Conservation (phyloP, 2,888 invertebrate species). For the Hermaeophaga mercurialis region DNA sequence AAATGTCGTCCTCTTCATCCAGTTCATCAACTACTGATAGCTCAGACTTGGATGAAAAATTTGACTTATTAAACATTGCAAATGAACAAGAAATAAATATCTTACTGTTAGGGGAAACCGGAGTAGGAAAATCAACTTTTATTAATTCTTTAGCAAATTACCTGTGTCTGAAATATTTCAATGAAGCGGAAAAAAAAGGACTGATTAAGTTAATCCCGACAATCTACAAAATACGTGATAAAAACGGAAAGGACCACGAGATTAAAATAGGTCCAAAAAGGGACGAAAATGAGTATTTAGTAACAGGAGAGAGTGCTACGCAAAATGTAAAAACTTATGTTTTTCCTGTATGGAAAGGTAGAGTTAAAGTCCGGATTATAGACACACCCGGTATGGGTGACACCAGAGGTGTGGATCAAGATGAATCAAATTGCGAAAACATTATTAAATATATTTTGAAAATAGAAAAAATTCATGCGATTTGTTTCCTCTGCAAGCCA, state of each 20-base stretch:
- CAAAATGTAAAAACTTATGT: constrained; percentile 44
- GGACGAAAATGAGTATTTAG: constrained; percentile 43
- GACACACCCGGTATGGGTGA: constrained; percentile 53
- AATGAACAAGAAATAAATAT: constrained; percentile 46
- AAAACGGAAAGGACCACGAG: constrained; percentile 35
- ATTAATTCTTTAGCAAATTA: constrained; percentile 53
- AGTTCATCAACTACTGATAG: constrained; percentile 9
- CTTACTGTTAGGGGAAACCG: constrained; percentile 51
- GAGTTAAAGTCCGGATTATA: constrained; percentile 46
- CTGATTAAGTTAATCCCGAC: constrained; percentile 46
- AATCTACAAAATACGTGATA: constrained; percentile 43
- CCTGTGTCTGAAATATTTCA: constrained; percentile 41
- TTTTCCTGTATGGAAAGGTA: constrained; percentile 36
- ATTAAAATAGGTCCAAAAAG: constrained; percentile 39
- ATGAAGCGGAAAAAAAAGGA: constrained; percentile 39
- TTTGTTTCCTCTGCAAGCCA: constrained; percentile 48
- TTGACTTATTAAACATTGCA: constrained; percentile 13
- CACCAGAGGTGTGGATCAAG: constrained; percentile 43
- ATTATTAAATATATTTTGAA: constrained; percentile 47
- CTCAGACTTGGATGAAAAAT: constrained; percentile 18
- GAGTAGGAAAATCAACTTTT: constrained; percentile 54
- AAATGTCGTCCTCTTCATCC: not conserved
- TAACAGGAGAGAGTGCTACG: constrained; percentile 39
- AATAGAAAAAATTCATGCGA: constrained; percentile 47
- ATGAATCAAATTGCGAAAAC: constrained; percentile 43